Conservation (phyloP, 1,140 invertebrate species). For the Periplaneta americana region DNA sequence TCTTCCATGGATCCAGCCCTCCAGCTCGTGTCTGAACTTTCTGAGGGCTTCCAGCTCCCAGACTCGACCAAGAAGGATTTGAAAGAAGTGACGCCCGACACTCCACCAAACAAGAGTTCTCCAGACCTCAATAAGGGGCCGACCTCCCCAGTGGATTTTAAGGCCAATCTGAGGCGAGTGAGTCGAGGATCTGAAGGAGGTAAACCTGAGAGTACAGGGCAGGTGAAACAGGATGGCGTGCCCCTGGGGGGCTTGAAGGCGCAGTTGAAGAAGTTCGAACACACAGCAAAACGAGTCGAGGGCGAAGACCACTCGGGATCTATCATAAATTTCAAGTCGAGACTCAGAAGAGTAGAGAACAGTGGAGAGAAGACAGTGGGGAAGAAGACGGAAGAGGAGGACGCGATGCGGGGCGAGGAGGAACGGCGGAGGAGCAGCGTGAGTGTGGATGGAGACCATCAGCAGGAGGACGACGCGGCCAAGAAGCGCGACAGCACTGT, state of each 20-base stretch:
- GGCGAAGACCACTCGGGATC: constrained; percentile 39
- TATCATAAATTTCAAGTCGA: constrained; percentile 80
- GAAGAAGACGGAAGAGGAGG: constrained; percentile 41
- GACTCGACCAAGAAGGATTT: constrained; percentile 28
- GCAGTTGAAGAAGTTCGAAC: constrained; percentile 63
- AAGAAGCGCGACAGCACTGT: constrained; percentile 37
- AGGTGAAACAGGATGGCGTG: constrained; percentile 12
- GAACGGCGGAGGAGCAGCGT: constrained; percentile 16
- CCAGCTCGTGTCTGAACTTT: constrained; percentile 69
- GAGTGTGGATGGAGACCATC: constrained; percentile 9
- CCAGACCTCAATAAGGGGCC: constrained; percentile 22
- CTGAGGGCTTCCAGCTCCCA: constrained; percentile 23
- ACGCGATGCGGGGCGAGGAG: constrained; percentile 35
- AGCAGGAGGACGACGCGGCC: constrained; percentile 17
- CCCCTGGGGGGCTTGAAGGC: constrained; percentile 45
- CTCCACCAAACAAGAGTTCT: neutral
- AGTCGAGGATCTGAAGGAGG: constrained; percentile 6
- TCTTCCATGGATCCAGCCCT: constrained; percentile 58
- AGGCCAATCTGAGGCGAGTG: constrained; percentile 44
- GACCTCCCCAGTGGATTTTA: constrained; percentile 45
- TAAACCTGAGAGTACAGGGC: neutral
- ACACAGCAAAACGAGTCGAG: constrained; percentile 34
- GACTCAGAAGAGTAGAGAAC: constrained; percentile 73
- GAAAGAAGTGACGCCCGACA: neutral
- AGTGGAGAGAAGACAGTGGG: constrained; percentile 21